Evolutionary conservation across 2,113 vertebrate species (phyloP).

Genomic region (Lepus europaeus): DNA sequence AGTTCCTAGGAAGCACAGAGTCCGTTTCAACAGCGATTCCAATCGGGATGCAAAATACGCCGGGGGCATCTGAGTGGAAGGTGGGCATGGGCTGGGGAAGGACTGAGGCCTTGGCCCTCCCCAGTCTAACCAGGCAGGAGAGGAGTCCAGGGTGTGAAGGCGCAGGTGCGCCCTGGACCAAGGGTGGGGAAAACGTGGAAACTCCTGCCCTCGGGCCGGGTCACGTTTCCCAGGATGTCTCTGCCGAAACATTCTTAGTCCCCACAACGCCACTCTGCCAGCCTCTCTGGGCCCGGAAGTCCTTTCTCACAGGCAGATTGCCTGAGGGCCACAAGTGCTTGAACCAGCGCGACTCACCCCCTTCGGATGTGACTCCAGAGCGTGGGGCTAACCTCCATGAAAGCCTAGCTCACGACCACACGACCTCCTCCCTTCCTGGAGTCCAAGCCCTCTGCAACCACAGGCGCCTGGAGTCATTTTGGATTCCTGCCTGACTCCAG

Average conservation of each 20-base stretch:
- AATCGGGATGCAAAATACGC: slow-evolving; percentile 1
- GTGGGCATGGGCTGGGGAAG: neutral
- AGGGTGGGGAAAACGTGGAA: neutral
- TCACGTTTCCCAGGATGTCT: neutral
- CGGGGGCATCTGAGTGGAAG: neutral
- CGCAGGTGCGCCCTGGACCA: too few species aligned
- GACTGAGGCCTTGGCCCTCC: neutral
- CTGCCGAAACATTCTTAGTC: neutral
- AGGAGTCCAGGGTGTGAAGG: neutral
- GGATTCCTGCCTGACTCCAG: neutral
- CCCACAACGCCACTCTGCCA: neutral
- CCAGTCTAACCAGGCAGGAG: neutral
- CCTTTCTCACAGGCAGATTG: neutral
- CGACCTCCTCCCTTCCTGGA: neutral
- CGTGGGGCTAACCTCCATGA: neutral
- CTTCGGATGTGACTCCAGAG: neutral
- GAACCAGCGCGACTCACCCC: neutral
- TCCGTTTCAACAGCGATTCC: slow-evolving; percentile 57
- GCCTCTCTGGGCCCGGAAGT: neutral
- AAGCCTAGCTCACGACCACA: slow-evolving; percentile 22
- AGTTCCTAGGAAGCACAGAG: slow-evolving; percentile 92
- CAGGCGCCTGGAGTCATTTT: neutral
- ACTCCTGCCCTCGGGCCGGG: neutral
- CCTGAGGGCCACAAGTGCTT: neutral
- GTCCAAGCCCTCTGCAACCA: neutral